A percentile compares a stretch with the other conserved stretches of the same genome.
Evolutionary conservation across 2,113 vertebrate species (phyloP).

Genomic region (Micronycteris hirsuta): DNA sequence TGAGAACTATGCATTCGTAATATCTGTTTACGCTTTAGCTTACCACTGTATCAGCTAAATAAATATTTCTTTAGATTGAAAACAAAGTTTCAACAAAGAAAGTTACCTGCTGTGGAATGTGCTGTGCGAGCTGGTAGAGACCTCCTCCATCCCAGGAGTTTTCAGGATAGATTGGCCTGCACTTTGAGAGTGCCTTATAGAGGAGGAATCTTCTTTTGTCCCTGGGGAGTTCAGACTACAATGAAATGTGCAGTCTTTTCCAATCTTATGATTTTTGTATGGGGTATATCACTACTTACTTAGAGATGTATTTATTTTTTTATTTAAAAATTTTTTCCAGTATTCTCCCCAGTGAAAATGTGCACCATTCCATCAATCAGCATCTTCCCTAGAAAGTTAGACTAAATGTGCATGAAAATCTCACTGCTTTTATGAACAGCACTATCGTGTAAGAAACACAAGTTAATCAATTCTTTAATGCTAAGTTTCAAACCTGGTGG

Average conservation of each 20-base stretch:
- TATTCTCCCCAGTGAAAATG: background rate
- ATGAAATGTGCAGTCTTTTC: background rate
- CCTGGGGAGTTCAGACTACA: background rate
- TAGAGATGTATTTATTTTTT: background rate
- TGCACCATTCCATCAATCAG: background rate
- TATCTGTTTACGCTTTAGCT: background rate
- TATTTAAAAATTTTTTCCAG: background rate
- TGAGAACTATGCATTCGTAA: background rate
- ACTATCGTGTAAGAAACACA: background rate
- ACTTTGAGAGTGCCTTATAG: background rate
- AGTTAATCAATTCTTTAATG: background rate
- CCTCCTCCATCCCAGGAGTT: accelerated
- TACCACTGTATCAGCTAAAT: background rate
- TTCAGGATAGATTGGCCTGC: background rate
- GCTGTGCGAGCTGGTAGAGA: background rate
- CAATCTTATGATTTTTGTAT: background rate
- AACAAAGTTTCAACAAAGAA: background rate
- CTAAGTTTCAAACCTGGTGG: background rate
- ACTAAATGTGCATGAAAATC: background rate
- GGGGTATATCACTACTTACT: background rate
- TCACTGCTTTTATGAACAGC: background rate
- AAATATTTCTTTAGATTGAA: background rate
- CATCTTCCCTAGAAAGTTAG: background rate
- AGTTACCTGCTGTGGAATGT: background rate
- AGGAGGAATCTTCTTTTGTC: background rate